Base-by-base conservation (phyloP, 37 sponge, comb jelly and placozoan genomes). In the Beroe forskalii region DNA sequence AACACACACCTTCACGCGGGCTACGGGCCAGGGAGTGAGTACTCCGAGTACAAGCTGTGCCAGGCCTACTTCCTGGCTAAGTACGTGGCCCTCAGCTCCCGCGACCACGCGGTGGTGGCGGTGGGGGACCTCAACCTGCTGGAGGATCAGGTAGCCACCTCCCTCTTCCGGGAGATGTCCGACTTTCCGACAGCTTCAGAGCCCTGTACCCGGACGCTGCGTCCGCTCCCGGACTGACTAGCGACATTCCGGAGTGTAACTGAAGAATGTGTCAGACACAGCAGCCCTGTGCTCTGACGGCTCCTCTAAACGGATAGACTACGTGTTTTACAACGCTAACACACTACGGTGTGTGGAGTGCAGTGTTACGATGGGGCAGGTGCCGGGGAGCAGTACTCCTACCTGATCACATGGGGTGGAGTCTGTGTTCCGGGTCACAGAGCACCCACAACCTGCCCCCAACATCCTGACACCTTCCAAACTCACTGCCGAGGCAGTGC, bases 221-320 rank as follows among this genome's bases (percentile, higher is more conserved):
- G n/a, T n/a, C n/a, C n/a, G n/a, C n/a, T n/a, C n/a, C n/a, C n/a
- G n/a, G n/a, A n/a, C n/a, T n/a, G n/a, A n/a, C n/a, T n/a, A n/a
- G n/a, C n/a, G n/a, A n/a, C n/a, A n/a, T n/a, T n/a, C n/a, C n/a
- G 35, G 75, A 72, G 75, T 72, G 75, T 72, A 32, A 20, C 40
- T 72, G 75, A 39, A 28, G 40, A n/a, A n/a, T n/a, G n/a, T n/a
- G 36, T 20, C 40, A 4, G 75, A 72, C 40, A 72, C 37, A 20
- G 66, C 66, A 3, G 25, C 66, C 4, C 66, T 63, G 14, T 63
- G 66, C 25, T 22, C 20, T 72, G 30, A 32, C 40, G 75, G 40
- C 39, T 36, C 75, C 8, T 72, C 32, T 38, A 72, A 72, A 72
- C 75, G 75, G 23, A 72, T 72, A 6, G 75, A 72, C 75, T 72